Evolutionary conservation across 2,888 invertebrate species (phyloP), one percentile per base, ranked within the genome.

Genomic region (Eristalis arbustorum): DNA sequence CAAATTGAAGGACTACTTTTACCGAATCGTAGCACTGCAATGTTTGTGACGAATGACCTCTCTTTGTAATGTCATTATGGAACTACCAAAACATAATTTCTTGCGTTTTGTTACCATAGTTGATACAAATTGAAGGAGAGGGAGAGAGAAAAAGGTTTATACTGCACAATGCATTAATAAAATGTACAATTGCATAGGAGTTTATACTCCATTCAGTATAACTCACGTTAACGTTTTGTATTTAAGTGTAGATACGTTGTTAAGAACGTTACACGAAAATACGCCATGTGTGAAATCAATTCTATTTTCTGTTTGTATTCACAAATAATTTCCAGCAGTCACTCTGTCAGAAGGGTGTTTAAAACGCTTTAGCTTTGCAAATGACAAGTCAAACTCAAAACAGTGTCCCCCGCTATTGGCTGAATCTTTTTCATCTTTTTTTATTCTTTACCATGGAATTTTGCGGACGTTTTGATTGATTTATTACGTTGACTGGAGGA

Each of bases 381-480:
- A 57, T 80, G 80, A 80, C 80, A 80, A 74, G 57, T 28, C 28
- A 62, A 40, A 80, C 37, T 69, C 67, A 22, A 57, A 68, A 62
- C 49, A 68, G 68, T 57, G 63, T 68, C 68, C 63, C 31, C 40
- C 31, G 28, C 61, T 63, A 56, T 68, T 80, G 71, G 31, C 42
- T 68, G 56, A 14, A 18, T 37, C 42, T 49, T 22, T 10, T 22
- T 31, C 14, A 14, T 18, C 34, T 66, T 78, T 72, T 61, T 67
- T 42, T 22, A n/a, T 5, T 73, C 3, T 34, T 14, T 23, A 66
- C 11, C 71, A 37, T 40, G 59, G n/a, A 71, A 8, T 56, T 62
- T 34, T 68, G 62, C n/a, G 62, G 49, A 74, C 49, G 14, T 74
- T 80, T 68, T 62, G 80, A 74, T 56, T 80, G 80, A 74, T 74